phyloP scores from a whole-genome alignment of 2,888 invertebrate species.

The Atethmia centrago region DNA sequence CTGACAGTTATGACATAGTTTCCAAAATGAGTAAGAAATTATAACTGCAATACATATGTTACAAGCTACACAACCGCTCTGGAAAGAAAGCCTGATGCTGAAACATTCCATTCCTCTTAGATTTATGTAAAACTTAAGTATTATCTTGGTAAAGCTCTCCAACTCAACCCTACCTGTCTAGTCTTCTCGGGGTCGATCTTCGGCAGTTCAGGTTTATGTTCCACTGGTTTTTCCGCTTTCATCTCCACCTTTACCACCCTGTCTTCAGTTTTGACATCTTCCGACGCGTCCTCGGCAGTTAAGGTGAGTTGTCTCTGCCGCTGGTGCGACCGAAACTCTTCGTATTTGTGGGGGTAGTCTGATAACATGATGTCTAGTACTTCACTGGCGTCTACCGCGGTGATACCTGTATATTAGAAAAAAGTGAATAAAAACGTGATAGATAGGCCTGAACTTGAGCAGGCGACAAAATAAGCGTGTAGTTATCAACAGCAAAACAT shows the following conservation, averaged over 20 bases:
- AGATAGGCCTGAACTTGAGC: no score
- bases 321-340: slow-evolving; percentile 95
- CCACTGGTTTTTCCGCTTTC: slow-evolving; percentile 75
- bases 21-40: background rate
- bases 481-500: no score
- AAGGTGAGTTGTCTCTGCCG: slow-evolving; percentile 86
- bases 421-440: no score
- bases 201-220: slow-evolving; percentile 80
- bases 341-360: slow-evolving; percentile 98
- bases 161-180: slow-evolving; percentile 79
- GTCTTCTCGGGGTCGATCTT: slow-evolving; percentile 85
- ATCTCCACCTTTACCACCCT: slow-evolving; percentile 78
- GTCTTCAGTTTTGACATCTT: slow-evolving; percentile 74
- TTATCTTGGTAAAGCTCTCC: background rate
- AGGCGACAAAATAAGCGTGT: no score
- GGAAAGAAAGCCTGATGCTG: background rate
- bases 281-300: slow-evolving; percentile 59
- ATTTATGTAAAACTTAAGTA: no score
- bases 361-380: slow-evolving; percentile 98
- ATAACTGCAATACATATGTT: background rate
- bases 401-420: slow-evolving; percentile 93
- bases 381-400: slow-evolving; percentile 97
- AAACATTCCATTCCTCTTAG: background rate
- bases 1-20: background rate
- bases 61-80: no score